Percentiles rank a stretch among this genome's conserved stretches.
These are phyloP conservation scores for Lophotis ruficrista DNA, from an alignment of 2,113 vertebrate genomes.

Conservation along the genomic window DNA sequence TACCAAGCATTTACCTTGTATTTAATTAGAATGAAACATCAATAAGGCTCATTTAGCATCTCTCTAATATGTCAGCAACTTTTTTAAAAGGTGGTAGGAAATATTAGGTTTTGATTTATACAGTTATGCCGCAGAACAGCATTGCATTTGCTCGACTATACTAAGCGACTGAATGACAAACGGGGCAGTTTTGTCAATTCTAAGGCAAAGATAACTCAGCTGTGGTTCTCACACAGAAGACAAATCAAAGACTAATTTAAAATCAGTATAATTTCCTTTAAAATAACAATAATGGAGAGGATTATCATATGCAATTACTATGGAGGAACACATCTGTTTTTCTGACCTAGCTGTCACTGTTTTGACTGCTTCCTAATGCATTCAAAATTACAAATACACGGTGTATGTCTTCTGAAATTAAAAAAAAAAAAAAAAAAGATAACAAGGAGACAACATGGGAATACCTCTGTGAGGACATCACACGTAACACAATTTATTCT, in stretches of 20 bases:
- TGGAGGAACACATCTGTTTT: conserved; percentile 19
- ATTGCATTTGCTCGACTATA: not conserved
- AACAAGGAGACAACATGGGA: not conserved
- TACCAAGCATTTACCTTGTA: conserved; percentile 56
- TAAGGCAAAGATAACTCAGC: not conserved
- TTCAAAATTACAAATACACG: conserved; percentile 12
- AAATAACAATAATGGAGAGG: conserved; percentile 13
- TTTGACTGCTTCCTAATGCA: conserved; percentile 22
- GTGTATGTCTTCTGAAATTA: not conserved
- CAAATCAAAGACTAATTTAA: conserved; percentile 45
- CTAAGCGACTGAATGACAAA: not conserved
- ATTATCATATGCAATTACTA: not conserved
- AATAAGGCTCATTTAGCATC: conserved; percentile 58
- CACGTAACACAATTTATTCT: not conserved
- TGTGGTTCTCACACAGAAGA: not conserved
- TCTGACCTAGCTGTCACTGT: conserved; percentile 23
- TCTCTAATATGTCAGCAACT: conserved; percentile 53
- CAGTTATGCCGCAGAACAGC: not conserved
- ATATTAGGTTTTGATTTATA: conserved; percentile 69
- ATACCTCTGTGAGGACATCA: not conserved
- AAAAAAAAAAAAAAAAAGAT: not conserved
- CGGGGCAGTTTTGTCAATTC: not conserved
- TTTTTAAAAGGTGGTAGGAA: conserved; percentile 53
- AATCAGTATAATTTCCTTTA: conserved; percentile 42
- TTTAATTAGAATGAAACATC: conserved; percentile 74